Conservation (phyloP, 1,140 invertebrate genomes). For the Drosophila tropicalis region DNA sequence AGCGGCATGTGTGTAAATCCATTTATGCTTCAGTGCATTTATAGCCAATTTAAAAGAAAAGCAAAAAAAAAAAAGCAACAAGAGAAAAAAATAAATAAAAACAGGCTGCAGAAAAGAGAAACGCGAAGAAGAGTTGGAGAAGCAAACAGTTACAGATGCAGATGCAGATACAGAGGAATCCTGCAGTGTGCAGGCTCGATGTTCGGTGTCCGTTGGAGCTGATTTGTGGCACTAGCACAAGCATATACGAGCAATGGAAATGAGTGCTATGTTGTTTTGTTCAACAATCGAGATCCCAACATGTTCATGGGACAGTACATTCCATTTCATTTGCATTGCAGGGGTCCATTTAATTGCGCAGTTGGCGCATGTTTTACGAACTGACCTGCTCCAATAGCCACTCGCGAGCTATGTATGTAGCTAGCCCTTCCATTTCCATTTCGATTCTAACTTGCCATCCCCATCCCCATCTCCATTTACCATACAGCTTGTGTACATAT, state of each 20-base stretch:
- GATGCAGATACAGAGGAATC: neutral
- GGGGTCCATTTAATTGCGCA: conserved; percentile 70
- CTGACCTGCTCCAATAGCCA: neutral
- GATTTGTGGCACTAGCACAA: conserved; percentile 41
- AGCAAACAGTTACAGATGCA: conserved; percentile 1
- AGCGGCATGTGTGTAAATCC: conserved; percentile 77
- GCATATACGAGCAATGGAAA: neutral
- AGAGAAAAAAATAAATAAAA: conserved; percentile 32
- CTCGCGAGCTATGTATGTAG: neutral
- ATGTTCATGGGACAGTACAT: conserved; percentile 26
- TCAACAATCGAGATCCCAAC: conserved; percentile 4
- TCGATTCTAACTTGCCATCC: neutral
- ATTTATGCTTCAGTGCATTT: conserved; percentile 76
- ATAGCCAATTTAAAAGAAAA: conserved; percentile 66
- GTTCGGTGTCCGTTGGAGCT: conserved; percentile 22
- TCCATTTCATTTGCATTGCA: conserved; percentile 55
- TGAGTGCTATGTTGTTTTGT: neutral
- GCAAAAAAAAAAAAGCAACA: neutral
- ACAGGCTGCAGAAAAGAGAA: conserved; percentile 23
- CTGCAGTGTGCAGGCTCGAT: conserved; percentile 7
- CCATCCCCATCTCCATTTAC: neutral
- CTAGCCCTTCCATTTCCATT: too few species aligned
- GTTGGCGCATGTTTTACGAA: conserved; percentile 69
- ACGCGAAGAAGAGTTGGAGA: neutral
- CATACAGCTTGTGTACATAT: conserved; percentile 22